Evolutionary conservation across 2,797 vertebrate genomes (phyloP).

Genomic region (Emydoidea blandingii): DNA sequence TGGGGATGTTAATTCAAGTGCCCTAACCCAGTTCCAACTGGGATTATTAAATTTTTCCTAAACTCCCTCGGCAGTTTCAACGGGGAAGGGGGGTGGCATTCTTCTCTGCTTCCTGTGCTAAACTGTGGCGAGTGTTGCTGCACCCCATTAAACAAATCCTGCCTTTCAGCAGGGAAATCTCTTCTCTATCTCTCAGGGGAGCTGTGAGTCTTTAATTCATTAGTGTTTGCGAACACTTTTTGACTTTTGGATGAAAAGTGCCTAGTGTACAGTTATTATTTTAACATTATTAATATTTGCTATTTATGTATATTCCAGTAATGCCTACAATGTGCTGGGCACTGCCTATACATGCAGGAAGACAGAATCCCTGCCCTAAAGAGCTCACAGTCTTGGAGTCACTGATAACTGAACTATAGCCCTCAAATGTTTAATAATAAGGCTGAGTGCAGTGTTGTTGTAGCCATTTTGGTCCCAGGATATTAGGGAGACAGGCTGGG

Average conservation of each 20-base stretch:
- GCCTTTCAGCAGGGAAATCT: conserved; percentile 8
- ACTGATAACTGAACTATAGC: neutral
- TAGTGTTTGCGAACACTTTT: conserved; percentile 37
- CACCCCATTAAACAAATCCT: neutral
- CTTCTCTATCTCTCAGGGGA: neutral
- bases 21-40: conserved; percentile 44
- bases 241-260: conserved; percentile 27
- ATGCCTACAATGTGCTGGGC: neutral
- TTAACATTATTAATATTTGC: neutral
- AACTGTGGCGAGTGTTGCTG: conserved; percentile 57
- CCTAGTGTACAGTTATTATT: neutral
- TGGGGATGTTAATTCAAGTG: conserved; percentile 11
- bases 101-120: neutral
- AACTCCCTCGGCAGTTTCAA: conserved; percentile 30
- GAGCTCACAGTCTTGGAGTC: neutral
- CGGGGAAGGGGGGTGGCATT: conserved; percentile 6
- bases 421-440: neutral
- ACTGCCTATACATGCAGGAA: neutral
- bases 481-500: neutral
- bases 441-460: neutral
- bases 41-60: conserved; percentile 37
- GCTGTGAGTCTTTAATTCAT: neutral
- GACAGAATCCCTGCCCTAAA: neutral
- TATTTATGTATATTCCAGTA: conserved; percentile 27
- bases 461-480: neutral